Evolutionary conservation across 2,888 invertebrate genomes (phyloP).

Genomic region (Apamea anceps): DNA sequence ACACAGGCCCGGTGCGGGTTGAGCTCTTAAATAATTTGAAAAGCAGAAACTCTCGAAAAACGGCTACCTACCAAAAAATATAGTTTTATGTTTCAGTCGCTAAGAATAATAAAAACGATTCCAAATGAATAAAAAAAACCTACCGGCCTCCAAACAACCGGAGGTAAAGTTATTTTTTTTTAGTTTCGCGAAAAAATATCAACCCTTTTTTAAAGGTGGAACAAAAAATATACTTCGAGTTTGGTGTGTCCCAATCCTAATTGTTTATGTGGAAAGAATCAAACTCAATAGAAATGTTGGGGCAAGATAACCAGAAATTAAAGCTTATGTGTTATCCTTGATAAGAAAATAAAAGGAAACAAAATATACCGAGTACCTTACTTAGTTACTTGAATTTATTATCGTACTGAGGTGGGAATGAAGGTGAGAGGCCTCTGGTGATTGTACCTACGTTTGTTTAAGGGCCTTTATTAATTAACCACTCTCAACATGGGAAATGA

Average conservation of each 20-base stretch:
- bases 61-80: not conserved
- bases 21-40: not conserved
- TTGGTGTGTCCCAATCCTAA: conserved; percentile 27
- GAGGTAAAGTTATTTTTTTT: not conserved
- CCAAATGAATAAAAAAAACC: not conserved
- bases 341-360: conserved; percentile 61
- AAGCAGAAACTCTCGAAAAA: not conserved
- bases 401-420: conserved; percentile 6
- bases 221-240: not conserved
- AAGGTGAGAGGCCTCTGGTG: conserved; percentile 1
- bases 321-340: conserved; percentile 59
- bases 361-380: conserved; percentile 36
- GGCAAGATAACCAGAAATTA: conserved; percentile 67
- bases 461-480: conserved; percentile 46
- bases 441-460: conserved; percentile 21
- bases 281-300: conserved; percentile 61
- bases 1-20: too few species aligned
- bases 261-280: conserved; percentile 62
- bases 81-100: not conserved
- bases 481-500: conserved; percentile 8
- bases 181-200: not conserved
- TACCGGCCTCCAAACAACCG: not conserved
- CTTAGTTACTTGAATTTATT: conserved; percentile 55
- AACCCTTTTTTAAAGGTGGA: not conserved
- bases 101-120: not conserved